A percentile compares a stretch with the other conserved stretches of the same genome.
Evolutionary conservation across 2,113 vertebrate species (phyloP).

Genomic region (Thamnophis sirtalis): DNA sequence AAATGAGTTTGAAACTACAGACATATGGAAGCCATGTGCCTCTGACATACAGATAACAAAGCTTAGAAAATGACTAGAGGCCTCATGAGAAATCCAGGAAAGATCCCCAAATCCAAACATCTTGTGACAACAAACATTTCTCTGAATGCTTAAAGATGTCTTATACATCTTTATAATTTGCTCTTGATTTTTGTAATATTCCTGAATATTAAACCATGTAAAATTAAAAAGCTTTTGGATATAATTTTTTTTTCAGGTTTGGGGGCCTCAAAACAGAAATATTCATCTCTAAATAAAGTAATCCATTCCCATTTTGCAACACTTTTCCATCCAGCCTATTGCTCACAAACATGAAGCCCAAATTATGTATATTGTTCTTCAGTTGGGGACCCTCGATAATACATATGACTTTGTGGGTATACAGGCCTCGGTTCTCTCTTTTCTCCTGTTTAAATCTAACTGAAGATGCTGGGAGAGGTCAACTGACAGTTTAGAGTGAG

Average conservation of each 20-base stretch:
- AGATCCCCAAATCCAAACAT: neutral
- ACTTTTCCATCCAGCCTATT: neutral
- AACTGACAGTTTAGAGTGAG: neutral
- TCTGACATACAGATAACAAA: slow-evolving; percentile 14
- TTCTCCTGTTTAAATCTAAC: neutral
- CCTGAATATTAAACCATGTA: neutral
- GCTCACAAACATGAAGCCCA: neutral
- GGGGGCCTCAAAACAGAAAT: neutral
- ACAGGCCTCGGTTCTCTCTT: neutral
- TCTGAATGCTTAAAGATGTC: neutral
- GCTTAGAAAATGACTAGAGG: neutral
- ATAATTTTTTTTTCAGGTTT: neutral
- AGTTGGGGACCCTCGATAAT: neutral
- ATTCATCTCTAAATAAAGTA: neutral
- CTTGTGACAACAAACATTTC: neutral
- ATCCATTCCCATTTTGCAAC: neutral
- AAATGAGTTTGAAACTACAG: slow-evolving; percentile 19
- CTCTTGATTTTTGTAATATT: neutral
- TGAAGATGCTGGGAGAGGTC: neutral
- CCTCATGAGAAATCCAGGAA: neutral
- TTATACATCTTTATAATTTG: neutral
- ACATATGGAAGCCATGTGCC: slow-evolving; percentile 26
- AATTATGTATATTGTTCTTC: neutral
- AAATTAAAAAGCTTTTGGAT: neutral
- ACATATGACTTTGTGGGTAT: neutral